phyloP scores from a whole-genome alignment of 2,113 vertebrate genomes.

The Rhipidura dahli region DNA sequence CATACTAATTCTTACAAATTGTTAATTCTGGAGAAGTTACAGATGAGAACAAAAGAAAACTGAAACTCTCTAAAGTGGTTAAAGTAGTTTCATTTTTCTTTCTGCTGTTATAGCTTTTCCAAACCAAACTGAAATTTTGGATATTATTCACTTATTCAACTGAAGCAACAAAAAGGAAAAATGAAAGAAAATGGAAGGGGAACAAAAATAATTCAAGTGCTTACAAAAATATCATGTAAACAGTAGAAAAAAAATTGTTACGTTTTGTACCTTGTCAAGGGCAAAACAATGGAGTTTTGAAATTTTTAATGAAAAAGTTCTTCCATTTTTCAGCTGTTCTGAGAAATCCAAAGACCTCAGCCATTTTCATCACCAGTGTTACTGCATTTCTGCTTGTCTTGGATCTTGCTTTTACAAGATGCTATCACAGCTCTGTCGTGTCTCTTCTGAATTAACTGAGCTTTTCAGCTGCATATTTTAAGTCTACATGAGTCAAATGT shows the following conservation, averaged over 20 bases:
- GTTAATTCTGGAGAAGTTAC: slow-evolving; percentile 24
- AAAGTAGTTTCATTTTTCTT: slow-evolving; percentile 43
- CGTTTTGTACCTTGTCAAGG: background rate
- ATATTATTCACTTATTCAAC: slow-evolving; percentile 2
- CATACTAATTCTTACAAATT: background rate
- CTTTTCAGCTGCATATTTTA: slow-evolving; percentile 58
- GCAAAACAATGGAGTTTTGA: background rate
- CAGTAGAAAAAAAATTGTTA: background rate
- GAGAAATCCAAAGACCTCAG: background rate
- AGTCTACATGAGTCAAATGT: slow-evolving; percentile 50
- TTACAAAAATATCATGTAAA: slow-evolving; percentile 1
- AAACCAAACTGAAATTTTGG: slow-evolving; percentile 49
- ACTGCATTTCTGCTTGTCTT: slow-evolving; percentile 51
- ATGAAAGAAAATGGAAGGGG: background rate
- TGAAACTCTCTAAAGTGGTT: slow-evolving; percentile 36
- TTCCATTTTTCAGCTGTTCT: slow-evolving; percentile 12
- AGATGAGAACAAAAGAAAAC: slow-evolving; percentile 19
- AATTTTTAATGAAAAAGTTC: background rate
- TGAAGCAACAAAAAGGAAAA: background rate
- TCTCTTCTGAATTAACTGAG: slow-evolving; percentile 61
- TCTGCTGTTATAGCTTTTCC: background rate
- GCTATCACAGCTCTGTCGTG: slow-evolving; percentile 27
- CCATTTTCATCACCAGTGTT: slow-evolving; percentile 55
- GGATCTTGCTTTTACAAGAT: slow-evolving; percentile 66
- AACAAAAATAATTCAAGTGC: background rate